Percentiles rank a stretch among this genome's conserved stretches.
These are phyloP conservation scores for Agonopterix alstromeriana DNA, from an alignment of 2,888 invertebrate species.

Conservation along the genomic window DNA sequence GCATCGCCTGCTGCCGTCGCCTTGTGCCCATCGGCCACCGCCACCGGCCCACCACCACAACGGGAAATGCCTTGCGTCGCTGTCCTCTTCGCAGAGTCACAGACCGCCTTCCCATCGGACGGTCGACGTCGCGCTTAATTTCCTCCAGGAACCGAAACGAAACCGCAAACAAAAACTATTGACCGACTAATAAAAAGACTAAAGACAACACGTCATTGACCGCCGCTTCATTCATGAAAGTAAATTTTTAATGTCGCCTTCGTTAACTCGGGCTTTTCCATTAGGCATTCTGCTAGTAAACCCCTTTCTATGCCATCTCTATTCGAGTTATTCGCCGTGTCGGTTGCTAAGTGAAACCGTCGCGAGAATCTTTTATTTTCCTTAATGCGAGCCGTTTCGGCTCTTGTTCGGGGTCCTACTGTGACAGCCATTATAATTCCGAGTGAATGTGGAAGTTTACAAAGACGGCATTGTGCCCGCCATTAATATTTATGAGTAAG, in stretches of 20 bases:
- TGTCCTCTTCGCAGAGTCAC: slow-evolving; percentile 19
- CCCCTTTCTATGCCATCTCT: slow-evolving; percentile 55
- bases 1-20: slow-evolving; percentile 32
- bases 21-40: slow-evolving; percentile 22
- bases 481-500: slow-evolving; percentile 73
- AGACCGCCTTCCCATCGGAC: slow-evolving; percentile 28
- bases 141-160: slow-evolving; percentile 43
- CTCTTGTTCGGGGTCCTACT: slow-evolving; percentile 68
- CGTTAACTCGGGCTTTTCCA: slow-evolving; percentile 27
- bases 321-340: slow-evolving; percentile 53
- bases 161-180: slow-evolving; percentile 38
- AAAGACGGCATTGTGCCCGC: slow-evolving; percentile 65
- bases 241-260: slow-evolving; percentile 29
- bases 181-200: slow-evolving; percentile 21
- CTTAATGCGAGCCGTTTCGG: slow-evolving; percentile 67
- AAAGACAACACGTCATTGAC: neutral
- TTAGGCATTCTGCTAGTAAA: slow-evolving; percentile 40
- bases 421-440: slow-evolving; percentile 73
- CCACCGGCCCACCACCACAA: slow-evolving; percentile 35
- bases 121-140: slow-evolving; percentile 38
- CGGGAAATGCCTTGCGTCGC: slow-evolving; percentile 47
- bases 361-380: slow-evolving; percentile 61
- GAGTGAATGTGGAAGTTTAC: slow-evolving; percentile 67
- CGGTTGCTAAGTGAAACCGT: slow-evolving; percentile 66
- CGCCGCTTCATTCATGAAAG: slow-evolving; percentile 24